A percentile compares a stretch with the other conserved stretches of the same genome.
Evolutionary conservation across 2,888 invertebrate genomes (phyloP).

Genomic region (Epicampocera succincta): DNA sequence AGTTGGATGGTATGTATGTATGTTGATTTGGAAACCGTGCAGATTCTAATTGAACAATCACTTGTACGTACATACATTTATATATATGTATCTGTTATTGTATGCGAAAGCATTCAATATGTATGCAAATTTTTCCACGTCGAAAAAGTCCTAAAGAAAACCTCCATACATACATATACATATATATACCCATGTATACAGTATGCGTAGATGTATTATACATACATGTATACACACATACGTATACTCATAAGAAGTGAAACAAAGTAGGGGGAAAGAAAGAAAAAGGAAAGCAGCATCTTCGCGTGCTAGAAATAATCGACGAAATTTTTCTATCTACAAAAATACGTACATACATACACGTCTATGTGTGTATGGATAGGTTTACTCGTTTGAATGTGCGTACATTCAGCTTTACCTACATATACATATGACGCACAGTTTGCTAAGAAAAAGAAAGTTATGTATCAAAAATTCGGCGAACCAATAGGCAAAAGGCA

Average conservation of each 20-base stretch:
- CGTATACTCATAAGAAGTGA: conserved; percentile 20
- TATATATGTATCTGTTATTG: no score
- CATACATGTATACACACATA: neutral
- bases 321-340: conserved; percentile 5
- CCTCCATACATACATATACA: no score
- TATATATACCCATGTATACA: no score
- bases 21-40: no score
- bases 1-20: no score
- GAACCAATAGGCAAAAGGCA: conserved; percentile 56
- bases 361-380: neutral
- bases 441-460: conserved; percentile 28
- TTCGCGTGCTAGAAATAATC: conserved; percentile 43
- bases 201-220: no score
- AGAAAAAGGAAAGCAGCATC: conserved; percentile 22
- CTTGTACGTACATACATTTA: no score
- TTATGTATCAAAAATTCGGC: conserved; percentile 36
- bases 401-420: no score
- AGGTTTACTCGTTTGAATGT: neutral
- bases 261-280: conserved; percentile 12
- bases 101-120: no score
- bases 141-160: no score
- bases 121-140: no score
- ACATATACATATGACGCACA: neutral
- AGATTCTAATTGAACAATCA: no score
- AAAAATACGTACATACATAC: neutral